A percentile compares a stretch with the other conserved stretches of the same genome.
Evolutionary conservation across 2,797 vertebrate genomes (phyloP).

Genomic region (Epinephelus coioides): DNA sequence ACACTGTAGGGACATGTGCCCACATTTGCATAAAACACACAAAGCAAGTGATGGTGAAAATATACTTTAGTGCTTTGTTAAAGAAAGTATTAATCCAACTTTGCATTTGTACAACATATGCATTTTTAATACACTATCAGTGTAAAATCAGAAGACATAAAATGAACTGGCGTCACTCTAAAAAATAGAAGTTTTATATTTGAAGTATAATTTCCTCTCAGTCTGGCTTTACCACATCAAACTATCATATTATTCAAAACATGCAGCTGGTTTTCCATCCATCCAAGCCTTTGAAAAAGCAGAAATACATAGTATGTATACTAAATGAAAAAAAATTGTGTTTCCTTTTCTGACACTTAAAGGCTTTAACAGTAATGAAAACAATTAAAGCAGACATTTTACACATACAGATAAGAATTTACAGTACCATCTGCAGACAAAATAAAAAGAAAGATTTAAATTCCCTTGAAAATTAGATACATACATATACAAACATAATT

Average conservation of each 20-base stretch:
- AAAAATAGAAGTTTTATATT: background rate
- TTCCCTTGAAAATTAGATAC: background rate
- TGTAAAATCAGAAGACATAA: background rate
- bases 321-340: background rate
- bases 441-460: no score
- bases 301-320: background rate
- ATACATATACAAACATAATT: background rate
- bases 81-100: background rate
- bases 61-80: no score
- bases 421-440: background rate
- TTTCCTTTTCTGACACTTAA: background rate
- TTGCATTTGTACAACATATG: background rate
- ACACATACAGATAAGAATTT: background rate
- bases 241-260: background rate
- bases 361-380: background rate
- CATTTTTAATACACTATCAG: background rate
- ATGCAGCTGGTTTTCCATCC: background rate
- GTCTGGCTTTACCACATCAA: background rate
- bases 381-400: background rate
- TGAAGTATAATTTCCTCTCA: background rate
- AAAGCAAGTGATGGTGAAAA: background rate
- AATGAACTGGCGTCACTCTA: background rate
- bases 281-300: background rate
- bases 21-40: background rate
- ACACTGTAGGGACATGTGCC: background rate